Percentiles rank a stretch among this genome's conserved stretches.
Conservation (phyloP, 2,113 vertebrate species). For the Dinomys branickii region DNA sequence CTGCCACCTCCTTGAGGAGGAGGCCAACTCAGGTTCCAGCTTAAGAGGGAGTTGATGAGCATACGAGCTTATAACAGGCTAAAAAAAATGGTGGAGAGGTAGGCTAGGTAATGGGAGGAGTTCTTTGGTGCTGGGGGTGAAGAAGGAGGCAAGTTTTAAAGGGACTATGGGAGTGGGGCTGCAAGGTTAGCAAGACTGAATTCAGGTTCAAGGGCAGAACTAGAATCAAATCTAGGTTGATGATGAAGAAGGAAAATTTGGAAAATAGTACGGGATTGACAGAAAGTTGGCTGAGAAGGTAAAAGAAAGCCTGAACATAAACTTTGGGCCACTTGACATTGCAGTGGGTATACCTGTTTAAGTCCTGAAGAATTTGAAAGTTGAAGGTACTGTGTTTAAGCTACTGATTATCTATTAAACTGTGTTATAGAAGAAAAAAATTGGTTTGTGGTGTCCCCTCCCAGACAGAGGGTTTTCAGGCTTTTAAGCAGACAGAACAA, state of each 20-base stretch:
- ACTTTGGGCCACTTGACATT: background rate
- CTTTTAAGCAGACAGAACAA: background rate
- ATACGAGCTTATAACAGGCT: background rate
- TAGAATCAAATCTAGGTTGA: background rate
- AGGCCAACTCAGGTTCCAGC: background rate
- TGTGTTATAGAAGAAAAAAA: background rate
- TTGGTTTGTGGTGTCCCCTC: background rate
- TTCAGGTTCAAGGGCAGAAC: background rate
- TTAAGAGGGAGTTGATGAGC: background rate
- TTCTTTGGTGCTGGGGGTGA: background rate
- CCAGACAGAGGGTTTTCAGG: background rate
- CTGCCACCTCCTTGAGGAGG: background rate
- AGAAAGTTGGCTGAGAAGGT: background rate
- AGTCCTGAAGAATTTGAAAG: background rate
- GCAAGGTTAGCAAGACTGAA: background rate
- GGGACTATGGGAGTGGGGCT: background rate
- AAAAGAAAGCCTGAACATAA: background rate
- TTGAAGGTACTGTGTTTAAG: background rate
- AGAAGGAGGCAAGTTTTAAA: background rate
- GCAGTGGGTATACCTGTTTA: background rate
- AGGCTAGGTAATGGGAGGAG: too few relatives aligned
- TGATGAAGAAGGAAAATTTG: background rate
- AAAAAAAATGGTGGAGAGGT: background rate
- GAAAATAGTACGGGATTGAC: background rate
- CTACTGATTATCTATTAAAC: background rate